Conservation (phyloP, 2,888 invertebrate genomes). For the Encarsia formosa region DNA sequence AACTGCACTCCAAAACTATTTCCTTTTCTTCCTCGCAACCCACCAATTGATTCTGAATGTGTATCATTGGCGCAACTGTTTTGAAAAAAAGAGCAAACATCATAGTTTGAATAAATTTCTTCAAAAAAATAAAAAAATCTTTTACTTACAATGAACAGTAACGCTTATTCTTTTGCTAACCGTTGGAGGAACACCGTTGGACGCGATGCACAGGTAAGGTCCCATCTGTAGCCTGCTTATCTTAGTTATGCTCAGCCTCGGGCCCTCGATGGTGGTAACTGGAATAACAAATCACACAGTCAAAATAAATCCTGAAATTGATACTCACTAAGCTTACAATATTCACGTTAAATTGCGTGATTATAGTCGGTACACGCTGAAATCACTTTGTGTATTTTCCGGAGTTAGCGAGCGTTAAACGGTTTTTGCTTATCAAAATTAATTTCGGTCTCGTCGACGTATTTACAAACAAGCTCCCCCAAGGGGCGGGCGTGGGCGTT, state of each 20-base stretch:
- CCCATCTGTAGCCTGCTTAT: conserved; percentile 74
- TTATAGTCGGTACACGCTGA: no score
- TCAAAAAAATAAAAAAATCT: no score
- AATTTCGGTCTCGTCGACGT: no score
- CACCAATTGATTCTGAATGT: conserved; percentile 77
- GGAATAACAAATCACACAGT: conserved; percentile 33
- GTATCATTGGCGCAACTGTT: conserved; percentile 82
- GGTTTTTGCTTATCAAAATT: no score
- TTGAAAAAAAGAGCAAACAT: no score
- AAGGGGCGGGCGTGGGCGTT: neutral
- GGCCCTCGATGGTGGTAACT: conserved; percentile 65
- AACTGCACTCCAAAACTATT: conserved; percentile 74
- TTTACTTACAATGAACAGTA: conserved; percentile 80
- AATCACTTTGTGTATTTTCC: no score
- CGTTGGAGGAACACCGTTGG: conserved; percentile 81
- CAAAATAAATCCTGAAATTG: conserved; percentile 4
- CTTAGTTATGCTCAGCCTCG: conserved; percentile 62
- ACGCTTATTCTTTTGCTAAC: conserved; percentile 85
- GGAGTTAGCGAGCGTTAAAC: no score
- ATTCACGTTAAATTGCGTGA: no score
- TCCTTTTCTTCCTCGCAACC: conserved; percentile 73
- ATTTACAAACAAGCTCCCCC: conserved; percentile 1
- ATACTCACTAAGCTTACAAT: neutral
- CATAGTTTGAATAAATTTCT: no score
- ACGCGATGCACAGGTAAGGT: conserved; percentile 71